Evolutionary conservation across 2,113 vertebrate genomes (phyloP).

Genomic region (Crotalus horridus): DNA sequence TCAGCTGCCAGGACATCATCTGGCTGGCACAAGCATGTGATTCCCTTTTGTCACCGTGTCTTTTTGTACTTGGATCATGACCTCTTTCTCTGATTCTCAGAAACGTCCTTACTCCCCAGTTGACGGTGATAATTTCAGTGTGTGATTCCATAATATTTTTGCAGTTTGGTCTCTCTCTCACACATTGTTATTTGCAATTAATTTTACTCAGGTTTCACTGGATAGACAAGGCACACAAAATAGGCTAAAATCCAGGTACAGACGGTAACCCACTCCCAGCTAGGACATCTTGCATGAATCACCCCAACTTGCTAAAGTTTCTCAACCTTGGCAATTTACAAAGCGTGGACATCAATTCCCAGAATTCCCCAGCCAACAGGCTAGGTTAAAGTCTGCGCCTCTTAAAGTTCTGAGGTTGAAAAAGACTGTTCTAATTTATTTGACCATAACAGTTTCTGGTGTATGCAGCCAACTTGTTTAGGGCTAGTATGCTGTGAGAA

Average conservation of each 20-base stretch:
- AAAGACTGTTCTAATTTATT: neutral
- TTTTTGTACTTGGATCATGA: neutral
- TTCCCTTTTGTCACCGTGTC: neutral
- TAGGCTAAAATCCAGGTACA: neutral
- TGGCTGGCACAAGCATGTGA: neutral
- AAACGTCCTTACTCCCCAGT: neutral
- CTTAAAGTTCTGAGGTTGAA: neutral
- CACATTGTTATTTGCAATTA: neutral
- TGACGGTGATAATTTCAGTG: neutral
- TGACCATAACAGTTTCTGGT: neutral
- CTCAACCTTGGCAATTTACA: neutral
- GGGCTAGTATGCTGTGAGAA: neutral
- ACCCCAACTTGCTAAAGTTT: neutral
- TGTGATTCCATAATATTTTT: neutral
- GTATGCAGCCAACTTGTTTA: neutral
- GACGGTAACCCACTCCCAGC: neutral
- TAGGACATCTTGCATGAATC: neutral
- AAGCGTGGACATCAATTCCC: neutral
- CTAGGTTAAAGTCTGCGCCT: neutral
- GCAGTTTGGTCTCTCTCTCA: neutral
- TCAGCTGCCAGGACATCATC: neutral
- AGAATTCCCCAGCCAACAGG: neutral
- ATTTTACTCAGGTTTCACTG: neutral
- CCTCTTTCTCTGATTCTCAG: neutral
- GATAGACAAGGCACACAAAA: neutral